Evolutionary conservation across 2,113 vertebrate species (phyloP).

Genomic region (Corapipo altera): DNA sequence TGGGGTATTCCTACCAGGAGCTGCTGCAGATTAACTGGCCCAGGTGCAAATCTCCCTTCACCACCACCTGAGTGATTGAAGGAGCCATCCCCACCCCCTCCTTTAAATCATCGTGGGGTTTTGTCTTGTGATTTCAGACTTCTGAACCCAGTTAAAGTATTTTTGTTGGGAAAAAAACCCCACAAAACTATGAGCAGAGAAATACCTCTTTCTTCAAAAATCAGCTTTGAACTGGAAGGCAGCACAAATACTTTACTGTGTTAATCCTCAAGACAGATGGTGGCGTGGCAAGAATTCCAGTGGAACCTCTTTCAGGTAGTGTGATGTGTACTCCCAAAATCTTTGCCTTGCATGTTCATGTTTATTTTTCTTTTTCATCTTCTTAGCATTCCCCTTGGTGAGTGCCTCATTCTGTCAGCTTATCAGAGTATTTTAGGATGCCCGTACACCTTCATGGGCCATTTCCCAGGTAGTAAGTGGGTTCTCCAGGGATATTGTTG

Average conservation of each 20-base stretch:
- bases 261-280: background rate
- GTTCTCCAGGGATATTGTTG: background rate
- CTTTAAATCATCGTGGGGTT: rapidly evolving
- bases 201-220: background rate
- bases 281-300: rapidly evolving
- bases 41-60: background rate
- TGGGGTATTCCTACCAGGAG: background rate
- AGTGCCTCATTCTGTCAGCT: rapidly evolving
- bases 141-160: background rate
- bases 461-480: background rate
- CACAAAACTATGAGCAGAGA: background rate
- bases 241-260: background rate
- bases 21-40: background rate
- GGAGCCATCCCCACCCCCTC: background rate
- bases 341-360: background rate
- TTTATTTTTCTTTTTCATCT: background rate
- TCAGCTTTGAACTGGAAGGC: background rate
- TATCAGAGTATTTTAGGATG: background rate
- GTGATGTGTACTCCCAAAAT: background rate
- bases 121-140: background rate
- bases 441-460: background rate
- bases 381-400: background rate
- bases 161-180: background rate
- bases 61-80: background rate
- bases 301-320: background rate